phyloP scores from a whole-genome alignment of 2,113 vertebrate species.

The Chaetodon trifascialis region DNA sequence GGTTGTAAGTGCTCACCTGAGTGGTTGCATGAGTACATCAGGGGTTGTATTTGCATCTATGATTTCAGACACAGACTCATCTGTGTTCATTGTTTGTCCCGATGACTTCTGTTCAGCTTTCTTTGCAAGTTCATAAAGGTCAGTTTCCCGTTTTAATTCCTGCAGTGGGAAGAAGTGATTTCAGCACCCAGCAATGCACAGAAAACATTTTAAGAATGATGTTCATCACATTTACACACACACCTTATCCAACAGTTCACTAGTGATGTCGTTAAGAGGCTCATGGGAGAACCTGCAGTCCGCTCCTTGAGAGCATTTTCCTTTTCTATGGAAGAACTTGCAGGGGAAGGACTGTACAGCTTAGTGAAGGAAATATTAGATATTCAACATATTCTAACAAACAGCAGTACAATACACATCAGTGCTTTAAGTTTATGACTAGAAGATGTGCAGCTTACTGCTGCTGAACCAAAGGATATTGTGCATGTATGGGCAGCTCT shows the following conservation, averaged over 20 bases:
- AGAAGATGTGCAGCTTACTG: too few relatives aligned
- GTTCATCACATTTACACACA: constrained; percentile 31
- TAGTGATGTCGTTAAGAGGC: constrained; percentile 88
- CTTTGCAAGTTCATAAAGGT: not conserved
- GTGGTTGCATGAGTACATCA: not conserved
- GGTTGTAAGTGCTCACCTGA: constrained; percentile 52
- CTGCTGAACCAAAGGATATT: constrained; percentile 90
- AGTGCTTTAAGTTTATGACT: not conserved
- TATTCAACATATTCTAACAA: not conserved
- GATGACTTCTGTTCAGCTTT: constrained; percentile 3
- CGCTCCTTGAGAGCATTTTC: constrained; percentile 88
- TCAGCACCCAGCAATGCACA: not conserved
- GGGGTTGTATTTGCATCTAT: not conserved
- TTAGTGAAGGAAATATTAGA: constrained; percentile 84
- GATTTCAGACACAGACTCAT: constrained; percentile 6
- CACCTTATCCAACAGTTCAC: constrained; percentile 90
- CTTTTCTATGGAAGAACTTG: constrained; percentile 92
- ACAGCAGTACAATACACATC: not conserved
- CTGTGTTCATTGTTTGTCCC: not conserved
- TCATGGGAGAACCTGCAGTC: constrained; percentile 94
- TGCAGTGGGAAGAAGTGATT: constrained; percentile 54
- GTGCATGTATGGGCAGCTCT: constrained; percentile 94
- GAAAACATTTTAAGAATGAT: rapidly evolving
- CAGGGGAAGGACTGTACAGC: constrained; percentile 93
- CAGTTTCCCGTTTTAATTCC: constrained; percentile 86